Evolutionary conservation across 2,888 invertebrate species (phyloP).

Genomic region (Drosophila anomelani): DNA sequence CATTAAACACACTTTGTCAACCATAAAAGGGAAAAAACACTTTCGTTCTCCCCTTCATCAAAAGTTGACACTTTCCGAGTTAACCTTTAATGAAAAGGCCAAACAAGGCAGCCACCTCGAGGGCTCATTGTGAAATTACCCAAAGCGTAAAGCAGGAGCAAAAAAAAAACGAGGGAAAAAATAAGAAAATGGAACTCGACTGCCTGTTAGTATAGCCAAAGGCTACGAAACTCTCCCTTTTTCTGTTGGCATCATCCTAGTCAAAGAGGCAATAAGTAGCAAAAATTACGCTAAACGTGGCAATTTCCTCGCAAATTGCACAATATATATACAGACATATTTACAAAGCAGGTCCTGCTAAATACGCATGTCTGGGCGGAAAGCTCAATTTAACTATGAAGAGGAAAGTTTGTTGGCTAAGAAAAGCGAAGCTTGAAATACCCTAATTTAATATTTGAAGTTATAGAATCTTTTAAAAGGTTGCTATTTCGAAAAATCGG

Average conservation of each 20-base stretch:
- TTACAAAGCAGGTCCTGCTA: conserved; percentile 30
- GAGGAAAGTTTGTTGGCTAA: not conserved
- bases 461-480: not conserved
- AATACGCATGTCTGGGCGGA: conserved; percentile 26
- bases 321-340: conserved; percentile 28
- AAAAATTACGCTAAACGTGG: conserved; percentile 78
- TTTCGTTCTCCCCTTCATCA: conserved; percentile 52
- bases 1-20: conserved; percentile 42
- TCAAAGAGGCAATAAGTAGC: conserved; percentile 78
- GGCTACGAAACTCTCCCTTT: conserved; percentile 44
- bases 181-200: conserved; percentile 42
- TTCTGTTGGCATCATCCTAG: conserved; percentile 40
- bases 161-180: conserved; percentile 11
- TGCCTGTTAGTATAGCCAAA: conserved; percentile 37
- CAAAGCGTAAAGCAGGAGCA: conserved; percentile 20
- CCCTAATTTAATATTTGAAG: not conserved
- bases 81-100: conserved; percentile 58
- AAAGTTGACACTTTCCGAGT: conserved; percentile 63
- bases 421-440: not conserved
- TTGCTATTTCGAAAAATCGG: too few relatives aligned
- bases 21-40: conserved; percentile 42
- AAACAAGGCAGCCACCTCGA: conserved; percentile 47
- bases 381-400: conserved; percentile 58
- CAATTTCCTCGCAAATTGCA: conserved; percentile 75
- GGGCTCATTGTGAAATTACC: conserved; percentile 67